Evolutionary conservation across 2,113 vertebrate species (phyloP).

Genomic region (Polypterus bichir): DNA sequence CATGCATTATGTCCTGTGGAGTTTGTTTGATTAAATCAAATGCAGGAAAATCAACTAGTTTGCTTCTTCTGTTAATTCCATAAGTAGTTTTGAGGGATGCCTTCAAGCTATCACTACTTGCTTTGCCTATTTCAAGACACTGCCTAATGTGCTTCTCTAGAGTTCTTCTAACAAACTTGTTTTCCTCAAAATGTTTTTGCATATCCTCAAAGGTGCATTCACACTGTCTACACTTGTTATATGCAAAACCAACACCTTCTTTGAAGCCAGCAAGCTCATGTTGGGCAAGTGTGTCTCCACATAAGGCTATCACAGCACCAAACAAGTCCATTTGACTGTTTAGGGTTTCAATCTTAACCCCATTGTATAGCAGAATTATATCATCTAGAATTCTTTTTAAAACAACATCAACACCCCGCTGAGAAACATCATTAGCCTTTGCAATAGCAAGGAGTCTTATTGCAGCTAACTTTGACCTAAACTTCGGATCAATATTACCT

Average conservation of each 20-base stretch:
- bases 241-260: constrained; percentile 18
- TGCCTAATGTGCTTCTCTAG: constrained; percentile 12
- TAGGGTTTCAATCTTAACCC: constrained; percentile 12
- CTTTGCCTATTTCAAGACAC: constrained; percentile 13
- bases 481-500: constrained; percentile 19
- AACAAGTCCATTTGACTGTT: constrained; percentile 14
- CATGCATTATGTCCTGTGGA: constrained; percentile 14
- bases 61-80: constrained; percentile 19
- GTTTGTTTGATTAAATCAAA: constrained; percentile 17
- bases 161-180: constrained; percentile 16
- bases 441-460: constrained; percentile 9
- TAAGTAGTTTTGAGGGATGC: constrained; percentile 16
- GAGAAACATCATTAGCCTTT: not conserved
- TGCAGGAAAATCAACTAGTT: constrained; percentile 14
- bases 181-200: constrained; percentile 15
- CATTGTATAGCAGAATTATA: constrained; percentile 6
- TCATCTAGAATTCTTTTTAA: constrained; percentile 10
- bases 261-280: constrained; percentile 21
- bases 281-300: constrained; percentile 23
- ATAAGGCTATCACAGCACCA: constrained; percentile 16
- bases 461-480: constrained; percentile 4
- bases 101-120: constrained; percentile 9
- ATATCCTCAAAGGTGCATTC: constrained; percentile 15
- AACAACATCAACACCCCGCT: constrained; percentile 15
- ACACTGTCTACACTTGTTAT: constrained; percentile 15